phyloP scores from a whole-genome alignment of 2,113 vertebrate genomes.

The Podarcis raffonei region DNA sequence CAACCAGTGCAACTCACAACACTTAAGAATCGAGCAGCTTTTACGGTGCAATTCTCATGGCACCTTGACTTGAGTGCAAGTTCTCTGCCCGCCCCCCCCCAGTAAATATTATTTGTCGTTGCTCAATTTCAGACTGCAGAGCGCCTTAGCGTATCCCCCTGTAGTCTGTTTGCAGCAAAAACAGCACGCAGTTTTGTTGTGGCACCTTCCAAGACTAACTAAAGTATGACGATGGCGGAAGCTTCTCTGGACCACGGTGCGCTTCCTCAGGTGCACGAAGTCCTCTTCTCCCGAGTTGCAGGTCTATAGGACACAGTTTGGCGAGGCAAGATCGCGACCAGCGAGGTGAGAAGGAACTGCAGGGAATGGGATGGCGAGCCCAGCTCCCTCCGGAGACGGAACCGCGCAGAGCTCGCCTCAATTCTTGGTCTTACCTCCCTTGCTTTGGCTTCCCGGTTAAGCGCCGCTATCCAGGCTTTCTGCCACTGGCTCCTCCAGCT shows the following conservation, averaged over 20 bases:
- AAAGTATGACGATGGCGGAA: no score
- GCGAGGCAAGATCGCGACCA: no score
- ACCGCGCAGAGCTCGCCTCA: no score
- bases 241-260: no score
- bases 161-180: no score
- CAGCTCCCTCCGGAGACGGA: background rate
- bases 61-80: background rate
- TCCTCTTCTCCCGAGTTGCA: no score
- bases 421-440: constrained; percentile 72
- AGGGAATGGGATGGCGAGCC: background rate
- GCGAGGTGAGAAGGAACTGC: background rate
- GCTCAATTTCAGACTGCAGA: background rate
- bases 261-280: no score
- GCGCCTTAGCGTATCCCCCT: background rate
- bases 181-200: no score
- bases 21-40: background rate
- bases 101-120: background rate
- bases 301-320: no score
- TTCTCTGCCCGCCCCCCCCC: no score
- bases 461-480: constrained; percentile 84
- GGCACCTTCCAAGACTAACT: no score
- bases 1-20: background rate
- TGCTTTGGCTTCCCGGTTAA: constrained; percentile 78
- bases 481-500: constrained; percentile 89
- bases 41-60: background rate